These are phyloP conservation scores for Napeogenes sylphis DNA, from an alignment of 2,888 invertebrate genomes.

Conservation along the genomic window DNA sequence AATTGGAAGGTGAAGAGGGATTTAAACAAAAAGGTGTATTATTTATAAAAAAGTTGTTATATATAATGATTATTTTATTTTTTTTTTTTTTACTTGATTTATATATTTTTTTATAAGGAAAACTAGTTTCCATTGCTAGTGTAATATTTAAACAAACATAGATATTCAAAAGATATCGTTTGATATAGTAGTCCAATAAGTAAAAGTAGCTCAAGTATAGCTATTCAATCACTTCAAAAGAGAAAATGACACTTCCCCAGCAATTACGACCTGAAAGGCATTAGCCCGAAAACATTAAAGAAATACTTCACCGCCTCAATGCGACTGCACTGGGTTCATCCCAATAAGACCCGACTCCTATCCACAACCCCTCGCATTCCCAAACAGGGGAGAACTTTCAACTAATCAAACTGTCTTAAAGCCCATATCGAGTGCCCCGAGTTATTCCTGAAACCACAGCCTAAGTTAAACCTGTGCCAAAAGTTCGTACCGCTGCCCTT, in stretches of 20 bases:
- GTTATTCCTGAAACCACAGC: constrained; percentile 39
- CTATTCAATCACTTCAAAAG: constrained; percentile 1
- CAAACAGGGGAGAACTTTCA: constrained; percentile 41
- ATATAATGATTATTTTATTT: too few species aligned
- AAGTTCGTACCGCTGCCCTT: constrained; percentile 21
- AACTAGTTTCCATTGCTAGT: too few species aligned
- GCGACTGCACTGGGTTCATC: constrained; percentile 14
- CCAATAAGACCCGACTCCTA: constrained; percentile 18
- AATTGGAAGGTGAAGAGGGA: too few species aligned
- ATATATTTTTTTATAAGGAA: too few species aligned
- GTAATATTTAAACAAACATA: too few species aligned
- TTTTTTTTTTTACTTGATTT: too few species aligned
- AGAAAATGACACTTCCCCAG: not conserved
- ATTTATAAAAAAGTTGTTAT: too few species aligned
- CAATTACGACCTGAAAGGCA: not conserved
- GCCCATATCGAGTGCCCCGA: constrained; percentile 60
- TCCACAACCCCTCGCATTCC: constrained; percentile 23
- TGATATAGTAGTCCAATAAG: too few species aligned
- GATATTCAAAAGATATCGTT: too few species aligned
- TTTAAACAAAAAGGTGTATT: too few species aligned
- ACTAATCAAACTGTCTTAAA: constrained; percentile 69
- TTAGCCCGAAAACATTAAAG: constrained; percentile 8
- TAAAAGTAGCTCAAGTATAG: not conserved
- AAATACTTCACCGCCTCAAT: constrained; percentile 17
- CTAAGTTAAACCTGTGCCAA: constrained; percentile 14